Conservation (phyloP, 2,888 invertebrate species). For the Epistrophella euchroma region DNA sequence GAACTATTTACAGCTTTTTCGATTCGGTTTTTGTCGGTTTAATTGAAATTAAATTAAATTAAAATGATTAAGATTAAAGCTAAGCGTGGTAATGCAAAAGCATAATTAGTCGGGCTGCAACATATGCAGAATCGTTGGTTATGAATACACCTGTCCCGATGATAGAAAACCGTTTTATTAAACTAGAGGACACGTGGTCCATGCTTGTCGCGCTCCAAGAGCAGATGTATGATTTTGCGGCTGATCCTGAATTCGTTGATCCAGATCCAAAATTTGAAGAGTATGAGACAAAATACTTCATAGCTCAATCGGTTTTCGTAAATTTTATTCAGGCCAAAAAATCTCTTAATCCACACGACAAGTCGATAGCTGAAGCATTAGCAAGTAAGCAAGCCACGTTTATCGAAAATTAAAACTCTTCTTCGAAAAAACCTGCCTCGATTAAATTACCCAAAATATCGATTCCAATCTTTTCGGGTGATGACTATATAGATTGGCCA, state of each 20-base stretch:
- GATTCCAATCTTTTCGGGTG: slow-evolving; percentile 39
- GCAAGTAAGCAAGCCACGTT: slow-evolving; percentile 35
- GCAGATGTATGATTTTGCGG: slow-evolving; percentile 22
- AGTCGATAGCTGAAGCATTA: slow-evolving; percentile 8
- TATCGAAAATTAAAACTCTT: slow-evolving; percentile 3
- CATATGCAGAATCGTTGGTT: slow-evolving; percentile 9
- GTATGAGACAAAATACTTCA: neutral
- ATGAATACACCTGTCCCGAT: neutral
- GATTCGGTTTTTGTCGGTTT: too few species aligned
- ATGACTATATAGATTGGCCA: slow-evolving; percentile 42
- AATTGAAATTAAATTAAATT: too few species aligned
- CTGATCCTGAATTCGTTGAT: neutral
- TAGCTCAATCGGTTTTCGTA: slow-evolving; percentile 23
- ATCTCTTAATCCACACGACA: neutral
- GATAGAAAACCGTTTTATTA: slow-evolving; percentile 8
- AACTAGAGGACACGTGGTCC: slow-evolving; percentile 25
- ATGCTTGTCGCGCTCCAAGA: slow-evolving; percentile 4
- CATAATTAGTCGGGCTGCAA: slow-evolving; percentile 12
- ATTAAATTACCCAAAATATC: slow-evolving; percentile 23
- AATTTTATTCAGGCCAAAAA: slow-evolving; percentile 6
- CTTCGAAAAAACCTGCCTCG: neutral
- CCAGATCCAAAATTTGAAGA: neutral
- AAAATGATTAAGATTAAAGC: too few species aligned
- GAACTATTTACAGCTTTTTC: too few species aligned
- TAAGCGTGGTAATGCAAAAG: too few species aligned